These are phyloP conservation scores for Pelobates fuscus DNA, from an alignment of 2,113 vertebrate genomes.

Conservation along the genomic window DNA sequence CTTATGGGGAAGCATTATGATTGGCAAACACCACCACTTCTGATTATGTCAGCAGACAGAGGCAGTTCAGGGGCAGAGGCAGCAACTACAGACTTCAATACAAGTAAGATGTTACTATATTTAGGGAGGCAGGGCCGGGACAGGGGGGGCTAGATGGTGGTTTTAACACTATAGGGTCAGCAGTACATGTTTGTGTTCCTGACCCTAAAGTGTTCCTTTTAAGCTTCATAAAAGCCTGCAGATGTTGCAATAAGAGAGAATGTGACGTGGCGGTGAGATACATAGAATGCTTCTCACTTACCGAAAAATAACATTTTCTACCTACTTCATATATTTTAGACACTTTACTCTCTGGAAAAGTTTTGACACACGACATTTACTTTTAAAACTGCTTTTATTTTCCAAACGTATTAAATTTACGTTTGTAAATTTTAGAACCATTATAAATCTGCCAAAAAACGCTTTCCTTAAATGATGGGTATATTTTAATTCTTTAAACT, in stretches of 20 bases:
- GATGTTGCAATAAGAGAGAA: neutral
- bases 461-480: slow-evolving; percentile 35
- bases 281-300: neutral
- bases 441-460: slow-evolving; percentile 24
- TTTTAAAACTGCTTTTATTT: slow-evolving; percentile 15
- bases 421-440: slow-evolving; percentile 34
- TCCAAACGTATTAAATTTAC: slow-evolving; percentile 25
- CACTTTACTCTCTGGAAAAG: slow-evolving; percentile 37
- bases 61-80: too few species aligned
- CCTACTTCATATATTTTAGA: slow-evolving; percentile 27
- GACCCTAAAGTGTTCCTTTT: too few species aligned
- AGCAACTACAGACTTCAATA: too few species aligned
- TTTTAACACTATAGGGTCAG: too few species aligned
- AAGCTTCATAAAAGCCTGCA: neutral
- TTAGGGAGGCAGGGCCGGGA: too few species aligned
- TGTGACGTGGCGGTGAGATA: slow-evolving; percentile 7
- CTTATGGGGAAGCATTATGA: too few species aligned
- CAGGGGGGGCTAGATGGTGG: too few species aligned
- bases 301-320: slow-evolving; percentile 11
- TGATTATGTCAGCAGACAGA: too few species aligned
- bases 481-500: slow-evolving; percentile 50
- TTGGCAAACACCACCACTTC: too few species aligned
- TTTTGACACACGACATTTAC: slow-evolving; percentile 39
- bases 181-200: too few species aligned
- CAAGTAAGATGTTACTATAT: too few species aligned